Evolutionary conservation across 2,888 invertebrate genomes (phyloP).

Genomic region (Deroplatys truncata): DNA sequence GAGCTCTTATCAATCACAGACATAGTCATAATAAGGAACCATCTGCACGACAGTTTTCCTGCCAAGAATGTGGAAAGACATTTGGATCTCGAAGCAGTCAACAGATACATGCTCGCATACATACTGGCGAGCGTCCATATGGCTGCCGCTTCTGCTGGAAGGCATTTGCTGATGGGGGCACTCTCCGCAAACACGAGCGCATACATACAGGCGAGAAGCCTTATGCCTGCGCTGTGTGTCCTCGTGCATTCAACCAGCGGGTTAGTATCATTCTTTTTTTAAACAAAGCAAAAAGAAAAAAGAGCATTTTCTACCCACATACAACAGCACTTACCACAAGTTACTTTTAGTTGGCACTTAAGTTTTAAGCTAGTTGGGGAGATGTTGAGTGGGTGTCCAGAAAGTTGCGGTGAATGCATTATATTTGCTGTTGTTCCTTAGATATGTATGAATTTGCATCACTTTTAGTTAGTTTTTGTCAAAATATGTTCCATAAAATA

Average conservation of each 20-base stretch:
- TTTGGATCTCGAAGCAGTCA: conserved; percentile 82
- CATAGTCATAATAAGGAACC: conserved; percentile 56
- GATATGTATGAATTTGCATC: no score
- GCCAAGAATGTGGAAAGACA: conserved; percentile 79
- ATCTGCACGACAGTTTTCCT: conserved; percentile 66
- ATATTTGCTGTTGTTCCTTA: no score
- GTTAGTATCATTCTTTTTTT: conserved; percentile 28
- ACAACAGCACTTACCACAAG: no score
- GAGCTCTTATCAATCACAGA: conserved; percentile 64
- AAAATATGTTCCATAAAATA: no score
- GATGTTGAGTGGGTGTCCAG: no score
- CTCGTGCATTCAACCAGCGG: conserved; percentile 78
- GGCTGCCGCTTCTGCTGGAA: conserved; percentile 85
- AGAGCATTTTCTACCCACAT: no score
- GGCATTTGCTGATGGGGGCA: conserved; percentile 84
- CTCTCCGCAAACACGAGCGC: conserved; percentile 76
- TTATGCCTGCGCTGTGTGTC: conserved; percentile 82
- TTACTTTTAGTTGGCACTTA: no score
- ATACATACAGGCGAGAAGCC: conserved; percentile 84
- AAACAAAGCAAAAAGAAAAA: no score
- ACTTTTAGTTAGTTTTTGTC: no score
- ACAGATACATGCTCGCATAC: conserved; percentile 81
- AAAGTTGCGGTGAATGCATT: no score
- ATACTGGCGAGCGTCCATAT: conserved; percentile 80
- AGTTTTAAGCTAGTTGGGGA: no score